Conservation (phyloP, 2,113 vertebrate species). For the Chaenocephalus aceratus region DNA sequence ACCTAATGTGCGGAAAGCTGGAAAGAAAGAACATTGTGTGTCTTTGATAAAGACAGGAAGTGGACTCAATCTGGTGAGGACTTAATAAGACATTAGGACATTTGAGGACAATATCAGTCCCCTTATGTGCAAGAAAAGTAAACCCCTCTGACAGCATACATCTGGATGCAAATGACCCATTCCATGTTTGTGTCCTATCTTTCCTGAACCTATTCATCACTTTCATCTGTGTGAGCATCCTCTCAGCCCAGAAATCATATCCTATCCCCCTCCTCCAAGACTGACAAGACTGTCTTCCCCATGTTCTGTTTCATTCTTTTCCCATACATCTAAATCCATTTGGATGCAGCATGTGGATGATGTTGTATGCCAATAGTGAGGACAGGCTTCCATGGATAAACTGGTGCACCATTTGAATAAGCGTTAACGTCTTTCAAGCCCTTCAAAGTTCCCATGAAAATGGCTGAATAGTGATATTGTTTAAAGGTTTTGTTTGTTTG, state of each 20-base stretch:
- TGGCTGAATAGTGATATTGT: background rate
- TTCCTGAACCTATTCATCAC: slow-evolving; percentile 64
- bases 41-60: slow-evolving; percentile 9
- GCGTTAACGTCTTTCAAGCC: slow-evolving; percentile 10
- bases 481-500: background rate
- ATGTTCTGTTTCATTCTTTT: slow-evolving; percentile 65
- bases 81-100: slow-evolving; percentile 44
- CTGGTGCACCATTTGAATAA: slow-evolving; percentile 5
- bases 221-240: slow-evolving; percentile 29
- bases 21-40: background rate
- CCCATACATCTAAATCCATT: slow-evolving; percentile 67
- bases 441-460: background rate
- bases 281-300: slow-evolving; percentile 39
- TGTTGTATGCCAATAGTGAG: slow-evolving; percentile 39
- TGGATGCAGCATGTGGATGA: slow-evolving; percentile 33
- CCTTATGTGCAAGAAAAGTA: background rate
- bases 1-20: background rate
- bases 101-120: slow-evolving; percentile 15
- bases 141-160: slow-evolving; percentile 17
- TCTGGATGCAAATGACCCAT: slow-evolving; percentile 48
- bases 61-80: background rate
- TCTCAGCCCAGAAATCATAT: slow-evolving; percentile 61
- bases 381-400: slow-evolving; percentile 33
- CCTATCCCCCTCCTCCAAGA: slow-evolving; percentile 59
- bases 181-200: slow-evolving; percentile 57